Evolutionary conservation across 2,113 vertebrate genomes (phyloP).

Genomic region (Edolisoma coerulescens): DNA sequence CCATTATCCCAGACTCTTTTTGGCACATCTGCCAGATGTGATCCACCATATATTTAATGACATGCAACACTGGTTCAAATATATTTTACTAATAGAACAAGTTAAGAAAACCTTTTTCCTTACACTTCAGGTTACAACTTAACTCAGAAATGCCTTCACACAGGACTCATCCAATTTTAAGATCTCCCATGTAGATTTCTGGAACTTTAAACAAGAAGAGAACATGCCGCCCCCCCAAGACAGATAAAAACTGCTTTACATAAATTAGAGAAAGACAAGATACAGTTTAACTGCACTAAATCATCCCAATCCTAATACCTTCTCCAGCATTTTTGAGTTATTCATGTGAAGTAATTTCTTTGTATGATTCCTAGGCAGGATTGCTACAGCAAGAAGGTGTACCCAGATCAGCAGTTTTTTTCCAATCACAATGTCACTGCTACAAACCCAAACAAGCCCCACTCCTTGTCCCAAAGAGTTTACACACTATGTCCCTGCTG

Average conservation of each 20-base stretch:
- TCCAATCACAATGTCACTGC: background rate
- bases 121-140: background rate
- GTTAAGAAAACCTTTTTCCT: background rate
- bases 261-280: background rate
- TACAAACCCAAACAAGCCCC: background rate
- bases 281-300: background rate
- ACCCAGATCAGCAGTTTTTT: background rate
- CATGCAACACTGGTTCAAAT: background rate
- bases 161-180: background rate
- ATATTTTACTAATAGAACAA: background rate
- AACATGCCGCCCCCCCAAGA: background rate
- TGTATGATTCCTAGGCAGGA: background rate
- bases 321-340: background rate
- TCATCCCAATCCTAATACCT: background rate
- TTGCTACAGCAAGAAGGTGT: background rate
- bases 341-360: background rate
- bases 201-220: conserved; percentile 5
- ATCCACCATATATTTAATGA: conserved; percentile 20
- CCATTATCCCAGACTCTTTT: conserved; percentile 24
- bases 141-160: conserved; percentile 16
- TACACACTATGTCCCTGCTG: background rate
- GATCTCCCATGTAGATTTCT: background rate
- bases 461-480: background rate
- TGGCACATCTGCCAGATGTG: conserved; percentile 7
- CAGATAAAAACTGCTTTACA: background rate